These are phyloP conservation scores for Galeruca laticollis DNA, from an alignment of 2,888 invertebrate genomes.

Conservation along the genomic window DNA sequence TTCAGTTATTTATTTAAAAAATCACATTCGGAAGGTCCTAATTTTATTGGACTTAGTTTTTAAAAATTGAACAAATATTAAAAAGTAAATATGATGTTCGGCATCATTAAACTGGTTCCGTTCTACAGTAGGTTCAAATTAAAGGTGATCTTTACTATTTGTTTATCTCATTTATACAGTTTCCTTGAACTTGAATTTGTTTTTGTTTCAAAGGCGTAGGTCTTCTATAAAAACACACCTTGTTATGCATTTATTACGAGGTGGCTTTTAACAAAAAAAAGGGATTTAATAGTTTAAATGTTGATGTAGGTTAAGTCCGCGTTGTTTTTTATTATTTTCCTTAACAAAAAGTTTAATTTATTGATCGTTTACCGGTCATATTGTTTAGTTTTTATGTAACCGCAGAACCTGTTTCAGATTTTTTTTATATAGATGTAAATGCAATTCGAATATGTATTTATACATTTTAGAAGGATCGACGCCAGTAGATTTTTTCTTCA, in stretches of 20 bases:
- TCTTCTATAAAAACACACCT: slow-evolving; percentile 2
- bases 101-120: too few species aligned
- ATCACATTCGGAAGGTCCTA: too few species aligned
- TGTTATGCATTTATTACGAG: slow-evolving; percentile 2
- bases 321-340: neutral
- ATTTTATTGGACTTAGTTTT: too few species aligned
- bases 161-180: neutral
- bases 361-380: neutral
- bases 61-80: too few species aligned
- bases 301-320: slow-evolving; percentile 7
- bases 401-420: neutral
- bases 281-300: slow-evolving; percentile 15
- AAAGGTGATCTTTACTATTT: neutral
- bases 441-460: neutral
- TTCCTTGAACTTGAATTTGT: neutral
- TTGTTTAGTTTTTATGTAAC: neutral
- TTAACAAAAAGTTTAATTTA: slow-evolving; percentile 8
- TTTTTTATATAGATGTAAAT: neutral
- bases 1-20: too few species aligned
- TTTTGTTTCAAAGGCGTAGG: neutral
- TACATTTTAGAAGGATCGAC: too few species aligned
- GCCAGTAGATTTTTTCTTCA: too few species aligned
- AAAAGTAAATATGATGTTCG: too few species aligned
- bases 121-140: neutral
- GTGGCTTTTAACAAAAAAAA: slow-evolving; percentile 11